Evolutionary conservation across 2,797 vertebrate species (phyloP).

Genomic region (Microchirus variegatus): DNA sequence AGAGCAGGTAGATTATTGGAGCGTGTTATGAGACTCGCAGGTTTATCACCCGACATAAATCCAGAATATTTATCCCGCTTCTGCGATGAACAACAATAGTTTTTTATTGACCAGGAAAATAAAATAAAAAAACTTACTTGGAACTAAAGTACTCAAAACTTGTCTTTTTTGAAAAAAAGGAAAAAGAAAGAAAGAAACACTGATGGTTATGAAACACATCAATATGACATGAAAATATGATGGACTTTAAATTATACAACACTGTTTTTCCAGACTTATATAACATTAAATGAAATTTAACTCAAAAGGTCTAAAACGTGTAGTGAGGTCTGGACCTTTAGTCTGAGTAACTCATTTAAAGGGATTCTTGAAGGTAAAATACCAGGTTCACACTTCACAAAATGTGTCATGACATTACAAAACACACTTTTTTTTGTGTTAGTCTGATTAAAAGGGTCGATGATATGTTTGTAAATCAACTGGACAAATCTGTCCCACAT

Average conservation of each 20-base stretch:
- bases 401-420: too few species aligned
- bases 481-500: too few species aligned
- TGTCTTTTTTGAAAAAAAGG: neutral
- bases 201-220: constrained; percentile 14
- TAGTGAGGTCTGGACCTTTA: too few species aligned
- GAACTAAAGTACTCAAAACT: constrained; percentile 30
- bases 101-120: constrained; percentile 76
- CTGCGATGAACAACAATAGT: constrained; percentile 70
- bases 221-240: constrained; percentile 14
- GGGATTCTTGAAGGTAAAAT: too few species aligned
- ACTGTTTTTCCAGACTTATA: neutral
- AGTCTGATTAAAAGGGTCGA: too few species aligned
- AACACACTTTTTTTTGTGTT: too few species aligned
- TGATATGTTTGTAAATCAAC: too few species aligned
- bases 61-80: constrained; percentile 79
- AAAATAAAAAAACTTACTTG: constrained; percentile 47
- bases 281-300: too few species aligned
- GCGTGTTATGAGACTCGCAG: constrained; percentile 81
- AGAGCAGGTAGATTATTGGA: constrained; percentile 83
- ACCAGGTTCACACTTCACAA: too few species aligned
- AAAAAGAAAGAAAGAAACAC: neutral
- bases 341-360: too few species aligned
- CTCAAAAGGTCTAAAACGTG: too few species aligned
- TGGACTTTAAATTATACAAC: constrained; percentile 19
- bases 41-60: constrained; percentile 84